phyloP scores from a whole-genome alignment of 2,888 invertebrate species.

The Zootermopsis nevadensis region DNA sequence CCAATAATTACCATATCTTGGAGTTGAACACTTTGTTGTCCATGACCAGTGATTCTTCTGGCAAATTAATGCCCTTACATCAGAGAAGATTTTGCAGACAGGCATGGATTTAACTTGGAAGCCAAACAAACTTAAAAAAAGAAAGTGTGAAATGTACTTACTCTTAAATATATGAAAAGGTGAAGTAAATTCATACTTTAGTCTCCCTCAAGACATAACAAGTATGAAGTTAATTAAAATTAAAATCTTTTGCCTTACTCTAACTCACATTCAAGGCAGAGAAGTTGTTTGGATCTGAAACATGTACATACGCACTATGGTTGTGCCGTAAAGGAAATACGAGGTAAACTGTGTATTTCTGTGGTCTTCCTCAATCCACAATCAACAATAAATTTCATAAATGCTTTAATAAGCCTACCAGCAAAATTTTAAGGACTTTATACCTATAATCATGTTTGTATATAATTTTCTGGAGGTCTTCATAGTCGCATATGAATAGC shows the following conservation, averaged over 20 bases:
- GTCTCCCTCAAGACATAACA: neutral
- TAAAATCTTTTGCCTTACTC: neutral
- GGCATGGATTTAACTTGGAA: neutral
- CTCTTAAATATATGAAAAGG: neutral
- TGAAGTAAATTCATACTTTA: neutral
- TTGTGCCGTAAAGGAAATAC: no score
- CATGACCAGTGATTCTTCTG: neutral
- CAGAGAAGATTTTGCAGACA: neutral
- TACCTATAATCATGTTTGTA: no score
- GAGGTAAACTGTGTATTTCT: no score
- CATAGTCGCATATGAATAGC: no score
- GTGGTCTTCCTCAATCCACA: no score
- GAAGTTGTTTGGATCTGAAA: neutral
- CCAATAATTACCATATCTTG: neutral
- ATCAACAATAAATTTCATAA: no score
- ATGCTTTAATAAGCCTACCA: no score
- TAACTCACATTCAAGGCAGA: neutral
- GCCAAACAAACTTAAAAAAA: neutral
- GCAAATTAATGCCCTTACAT: neutral
- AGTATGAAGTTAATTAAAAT: neutral
- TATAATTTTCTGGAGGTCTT: no score
- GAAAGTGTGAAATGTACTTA: neutral
- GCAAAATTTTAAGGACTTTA: no score
- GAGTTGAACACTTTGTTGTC: neutral
- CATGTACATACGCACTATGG: no score